These are phyloP conservation scores for Galaxea fascicularis DNA, from an alignment of 92 coral and sea anemone genomes.

Conservation along the genomic window DNA sequence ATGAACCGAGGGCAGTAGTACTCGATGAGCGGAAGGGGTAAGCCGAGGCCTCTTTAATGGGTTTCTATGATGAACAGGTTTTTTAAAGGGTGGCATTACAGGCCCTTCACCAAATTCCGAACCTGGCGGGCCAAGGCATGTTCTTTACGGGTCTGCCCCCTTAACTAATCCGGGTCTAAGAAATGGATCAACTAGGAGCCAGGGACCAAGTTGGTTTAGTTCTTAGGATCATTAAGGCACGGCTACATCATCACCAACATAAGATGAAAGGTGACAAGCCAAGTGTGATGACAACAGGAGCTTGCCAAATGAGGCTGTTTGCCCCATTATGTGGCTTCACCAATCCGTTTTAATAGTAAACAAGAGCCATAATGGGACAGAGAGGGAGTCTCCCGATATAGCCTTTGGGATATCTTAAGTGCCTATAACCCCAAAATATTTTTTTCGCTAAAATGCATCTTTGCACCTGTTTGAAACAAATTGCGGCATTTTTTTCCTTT, in stretches of 20 bases:
- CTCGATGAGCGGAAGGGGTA: constrained; percentile 62
- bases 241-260: neutral
- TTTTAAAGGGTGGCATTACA: neutral
- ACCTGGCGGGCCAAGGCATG: neutral
- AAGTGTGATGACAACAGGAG: neutral
- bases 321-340: neutral
- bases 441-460: too few relatives aligned
- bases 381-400: too few relatives aligned
- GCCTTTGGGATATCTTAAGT: too few relatives aligned
- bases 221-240: neutral
- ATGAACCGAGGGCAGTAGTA: constrained; percentile 45
- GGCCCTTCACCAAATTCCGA: neutral
- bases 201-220: neutral
- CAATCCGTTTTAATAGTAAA: neutral
- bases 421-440: too few relatives aligned
- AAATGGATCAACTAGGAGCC: neutral
- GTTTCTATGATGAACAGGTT: neutral
- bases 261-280: neutral
- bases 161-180: neutral
- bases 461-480: too few relatives aligned
- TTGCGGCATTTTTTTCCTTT: too few relatives aligned
- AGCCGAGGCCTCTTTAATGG: neutral
- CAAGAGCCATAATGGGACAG: too few relatives aligned
- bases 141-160: neutral
- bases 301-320: neutral